Evolutionary conservation across 2,113 vertebrate species (phyloP), one percentile per base, ranked within the genome.

Genomic region (Suncus etruscus): DNA sequence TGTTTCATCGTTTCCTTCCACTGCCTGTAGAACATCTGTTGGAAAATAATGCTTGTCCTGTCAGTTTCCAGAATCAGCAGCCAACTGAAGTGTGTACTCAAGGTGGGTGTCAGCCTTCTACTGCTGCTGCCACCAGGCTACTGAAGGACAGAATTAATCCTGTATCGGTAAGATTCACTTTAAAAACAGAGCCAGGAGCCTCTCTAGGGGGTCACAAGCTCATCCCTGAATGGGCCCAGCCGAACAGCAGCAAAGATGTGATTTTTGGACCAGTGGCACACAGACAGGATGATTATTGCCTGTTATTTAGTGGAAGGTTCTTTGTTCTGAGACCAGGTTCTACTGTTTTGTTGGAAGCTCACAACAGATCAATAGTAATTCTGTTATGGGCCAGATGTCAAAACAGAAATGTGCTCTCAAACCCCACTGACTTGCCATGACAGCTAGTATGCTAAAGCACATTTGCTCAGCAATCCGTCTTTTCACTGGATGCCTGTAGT

Each of bases 301-400:
- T 86, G 63, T 94, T 92, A 77, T 91, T 95, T 92, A 92, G 66
- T 84, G 92, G 88, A 39, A 81, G 83, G 86, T 68, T 82, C 87
- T 94, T 94, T 88, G 78, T 91, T 83, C 93, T 93, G 88, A 75
- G 54, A 45, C 39, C 6, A 1, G 92, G 11, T 77, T 85, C 89
- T 85, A 58, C 45, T 90, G 92, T 95, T 95, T 93, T 54, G 65
- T 96, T 96, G 94, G 96, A 90, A 95, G 97, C 96, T 94, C 80
- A 87, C 50, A 77, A 89, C 31, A 58, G 96, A 96, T 97, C 95
- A 95, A 90, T 96, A 94, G 97, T 96, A 78, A 66, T 97, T 98
- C 94, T 95, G 95, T 95, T 96, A 0, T 3, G 96, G 97, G 96
- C 97, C 97, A 96, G 97, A 91, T 97, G 97, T 97, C 95, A 93